These are phyloP conservation scores for Epizoanthus stellaris DNA, from an alignment of 92 coral and sea anemone species.

Conservation along the genomic window DNA sequence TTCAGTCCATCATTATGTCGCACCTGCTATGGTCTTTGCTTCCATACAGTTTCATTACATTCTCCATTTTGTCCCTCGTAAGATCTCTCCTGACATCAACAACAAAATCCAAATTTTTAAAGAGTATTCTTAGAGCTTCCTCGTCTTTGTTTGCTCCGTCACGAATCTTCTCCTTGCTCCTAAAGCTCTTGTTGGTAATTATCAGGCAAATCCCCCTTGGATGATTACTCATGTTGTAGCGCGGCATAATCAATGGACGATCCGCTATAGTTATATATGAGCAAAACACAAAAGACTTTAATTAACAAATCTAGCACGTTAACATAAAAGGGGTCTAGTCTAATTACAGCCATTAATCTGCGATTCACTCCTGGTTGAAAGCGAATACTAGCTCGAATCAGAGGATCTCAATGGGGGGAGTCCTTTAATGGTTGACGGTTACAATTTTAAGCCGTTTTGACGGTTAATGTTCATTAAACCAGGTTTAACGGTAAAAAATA, in stretches of 20 bases:
- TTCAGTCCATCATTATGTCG: not conserved
- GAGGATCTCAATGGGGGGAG: too few species aligned
- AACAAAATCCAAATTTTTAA: conserved; percentile 11
- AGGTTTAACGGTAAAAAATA: too few species aligned
- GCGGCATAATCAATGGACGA: not conserved
- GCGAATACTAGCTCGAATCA: too few species aligned
- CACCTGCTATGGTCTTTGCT: conserved; percentile 26
- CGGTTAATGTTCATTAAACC: too few species aligned
- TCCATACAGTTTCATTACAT: conserved; percentile 14
- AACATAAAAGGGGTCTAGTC: too few species aligned
- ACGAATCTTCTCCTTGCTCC: conserved; percentile 1
- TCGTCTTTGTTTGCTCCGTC: conserved; percentile 40
- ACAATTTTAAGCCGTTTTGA: too few species aligned
- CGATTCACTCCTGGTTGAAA: too few species aligned
- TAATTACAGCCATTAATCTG: too few species aligned
- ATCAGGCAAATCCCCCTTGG: conserved; percentile 44
- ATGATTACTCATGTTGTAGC: conserved; percentile 12
- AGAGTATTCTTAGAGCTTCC: conserved; percentile 20
- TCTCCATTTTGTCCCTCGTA: conserved; percentile 15
- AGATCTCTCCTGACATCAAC: conserved; percentile 37
- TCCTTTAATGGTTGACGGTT: too few species aligned
- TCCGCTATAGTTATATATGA: not conserved
- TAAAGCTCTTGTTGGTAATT: conserved; percentile 31
- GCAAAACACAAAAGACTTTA: too few species aligned
- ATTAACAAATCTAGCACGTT: too few species aligned